Percentiles rank a stretch among this genome's conserved stretches.
Conservation (phyloP, 1,140 invertebrate genomes). For the Aethina tumida region DNA sequence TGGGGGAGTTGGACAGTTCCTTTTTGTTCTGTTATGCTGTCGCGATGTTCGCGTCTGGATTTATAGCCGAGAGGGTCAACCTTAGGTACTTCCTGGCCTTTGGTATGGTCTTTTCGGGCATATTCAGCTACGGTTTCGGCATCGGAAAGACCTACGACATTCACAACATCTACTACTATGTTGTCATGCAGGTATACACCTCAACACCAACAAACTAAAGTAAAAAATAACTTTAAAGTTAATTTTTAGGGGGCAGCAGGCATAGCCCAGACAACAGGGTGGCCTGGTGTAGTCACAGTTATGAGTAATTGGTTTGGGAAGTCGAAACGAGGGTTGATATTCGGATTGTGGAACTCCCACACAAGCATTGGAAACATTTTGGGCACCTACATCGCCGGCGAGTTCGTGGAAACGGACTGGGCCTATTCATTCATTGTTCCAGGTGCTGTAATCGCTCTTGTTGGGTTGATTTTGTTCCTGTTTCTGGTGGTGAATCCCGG, state of each 20-base stretch:
- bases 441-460: conserved; percentile 67
- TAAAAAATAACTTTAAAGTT: no score
- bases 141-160: conserved; percentile 73
- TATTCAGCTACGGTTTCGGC: conserved; percentile 85
- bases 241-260: conserved; percentile 61
- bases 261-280: conserved; percentile 79
- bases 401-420: conserved; percentile 82
- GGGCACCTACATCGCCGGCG: conserved; percentile 66
- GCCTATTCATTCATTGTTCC: conserved; percentile 87
- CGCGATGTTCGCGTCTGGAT: conserved; percentile 86
- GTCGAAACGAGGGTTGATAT: conserved; percentile 81
- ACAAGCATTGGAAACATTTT: conserved; percentile 93
- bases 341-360: conserved; percentile 95
- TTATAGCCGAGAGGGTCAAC: conserved; percentile 86
- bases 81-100: conserved; percentile 80
- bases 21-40: conserved; percentile 89
- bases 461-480: conserved; percentile 75
- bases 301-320: conserved; percentile 96
- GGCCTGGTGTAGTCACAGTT: conserved; percentile 87
- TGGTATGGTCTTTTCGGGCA: conserved; percentile 84
- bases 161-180: conserved; percentile 76
- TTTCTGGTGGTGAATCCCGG: conserved; percentile 74
- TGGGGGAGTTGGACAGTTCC: conserved; percentile 82
- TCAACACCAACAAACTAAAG: not conserved
- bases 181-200: conserved; percentile 78